A percentile compares a stretch with the other conserved stretches of the same genome.
phyloP scores from a whole-genome alignment of 2,888 invertebrate genomes.

The Trachelus iudaicus region DNA sequence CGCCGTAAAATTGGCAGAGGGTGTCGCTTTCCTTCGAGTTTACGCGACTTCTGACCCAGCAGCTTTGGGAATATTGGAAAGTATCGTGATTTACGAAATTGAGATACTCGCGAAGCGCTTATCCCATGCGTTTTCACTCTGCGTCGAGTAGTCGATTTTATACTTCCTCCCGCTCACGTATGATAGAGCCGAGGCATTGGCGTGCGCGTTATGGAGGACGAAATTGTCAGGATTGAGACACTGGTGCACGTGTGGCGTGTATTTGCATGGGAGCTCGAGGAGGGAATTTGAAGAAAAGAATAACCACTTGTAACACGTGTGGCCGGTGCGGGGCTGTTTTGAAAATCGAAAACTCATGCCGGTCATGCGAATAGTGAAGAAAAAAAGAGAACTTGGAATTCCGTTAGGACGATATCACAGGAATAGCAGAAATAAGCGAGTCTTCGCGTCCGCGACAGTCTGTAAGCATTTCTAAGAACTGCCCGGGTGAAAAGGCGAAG shows the following conservation, averaged over 20 bases:
- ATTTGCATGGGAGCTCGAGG: neutral
- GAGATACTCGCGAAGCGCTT: neutral
- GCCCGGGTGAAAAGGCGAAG: neutral
- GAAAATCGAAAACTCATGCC: neutral
- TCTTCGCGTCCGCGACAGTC: neutral
- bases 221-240: neutral
- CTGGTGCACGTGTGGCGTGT: neutral
- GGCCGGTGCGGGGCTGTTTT: neutral
- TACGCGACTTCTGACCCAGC: neutral
- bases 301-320: neutral
- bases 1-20: neutral
- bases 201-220: neutral
- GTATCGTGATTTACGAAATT: neutral
- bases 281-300: neutral
- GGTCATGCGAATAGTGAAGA: neutral
- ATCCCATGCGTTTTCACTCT: neutral
- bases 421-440: neutral
- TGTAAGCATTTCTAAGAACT: neutral
- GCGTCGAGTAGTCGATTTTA: neutral
- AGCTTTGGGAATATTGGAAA: neutral
- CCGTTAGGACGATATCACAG: neutral
- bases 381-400: neutral
- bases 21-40: neutral
- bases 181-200: neutral
- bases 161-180: neutral